Evolutionary conservation across 2,797 vertebrate species (phyloP).

Genomic region (Urosaurus nigricauda): DNA sequence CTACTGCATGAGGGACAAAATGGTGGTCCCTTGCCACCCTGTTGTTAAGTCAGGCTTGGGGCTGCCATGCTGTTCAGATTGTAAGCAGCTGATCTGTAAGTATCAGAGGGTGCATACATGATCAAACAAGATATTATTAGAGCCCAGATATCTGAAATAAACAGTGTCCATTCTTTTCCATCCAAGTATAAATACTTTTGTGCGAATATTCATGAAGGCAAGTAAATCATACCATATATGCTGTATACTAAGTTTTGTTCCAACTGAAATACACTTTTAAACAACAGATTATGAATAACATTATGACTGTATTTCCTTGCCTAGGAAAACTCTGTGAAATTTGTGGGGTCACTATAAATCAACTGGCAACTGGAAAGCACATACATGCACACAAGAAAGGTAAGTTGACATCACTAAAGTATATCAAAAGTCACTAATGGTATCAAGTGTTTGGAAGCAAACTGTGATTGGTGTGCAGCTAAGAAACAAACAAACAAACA

Average conservation of each 20-base stretch:
- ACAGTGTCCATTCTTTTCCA: background rate
- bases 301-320: constrained; percentile 23
- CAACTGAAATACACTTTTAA: constrained; percentile 62
- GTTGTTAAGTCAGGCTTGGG: no score
- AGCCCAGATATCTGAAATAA: background rate
- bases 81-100: background rate
- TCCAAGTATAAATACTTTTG: background rate
- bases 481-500: constrained; percentile 44
- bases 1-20: no score
- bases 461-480: constrained; percentile 59
- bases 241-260: constrained; percentile 50
- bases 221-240: constrained; percentile 44
- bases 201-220: constrained; percentile 34
- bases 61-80: background rate
- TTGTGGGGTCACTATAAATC: no score
- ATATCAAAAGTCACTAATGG: constrained; percentile 56
- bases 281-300: constrained; percentile 53
- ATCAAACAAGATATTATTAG: background rate
- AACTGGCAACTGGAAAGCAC: no score
- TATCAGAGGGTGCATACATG: no score
- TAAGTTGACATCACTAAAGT: constrained; percentile 46
- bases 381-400: constrained; percentile 26
- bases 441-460: constrained; percentile 62
- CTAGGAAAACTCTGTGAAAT: no score
- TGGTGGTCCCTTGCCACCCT: background rate